Conservation (phyloP, 2,113 vertebrate genomes). For the Morone saxatilis region DNA sequence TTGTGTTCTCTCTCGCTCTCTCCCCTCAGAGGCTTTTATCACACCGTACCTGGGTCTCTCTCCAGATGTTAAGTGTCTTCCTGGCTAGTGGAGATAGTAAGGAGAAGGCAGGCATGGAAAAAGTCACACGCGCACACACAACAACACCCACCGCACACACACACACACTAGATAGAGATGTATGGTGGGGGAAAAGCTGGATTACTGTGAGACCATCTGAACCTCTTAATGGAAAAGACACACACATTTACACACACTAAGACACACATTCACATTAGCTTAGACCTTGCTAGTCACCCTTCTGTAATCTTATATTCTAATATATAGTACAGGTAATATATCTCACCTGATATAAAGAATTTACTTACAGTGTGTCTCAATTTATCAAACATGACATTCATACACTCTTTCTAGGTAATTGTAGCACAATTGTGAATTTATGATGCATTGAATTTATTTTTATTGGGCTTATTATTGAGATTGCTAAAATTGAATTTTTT, state of each 20-base stretch:
- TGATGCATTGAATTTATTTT: conserved; percentile 52
- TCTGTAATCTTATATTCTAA: conserved; percentile 46
- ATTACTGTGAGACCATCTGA: conserved; percentile 41
- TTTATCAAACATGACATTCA: conserved; percentile 57
- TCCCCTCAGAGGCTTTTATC: conserved; percentile 64
- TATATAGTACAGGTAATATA: conserved; percentile 29
- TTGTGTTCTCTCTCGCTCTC: conserved; percentile 16
- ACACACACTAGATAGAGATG: conserved; percentile 32
- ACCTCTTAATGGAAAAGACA: conserved; percentile 37
- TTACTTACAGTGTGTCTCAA: conserved; percentile 41
- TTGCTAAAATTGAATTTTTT: conserved; percentile 52
- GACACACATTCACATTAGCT: conserved; percentile 32
- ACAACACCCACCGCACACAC: conserved; percentile 21
- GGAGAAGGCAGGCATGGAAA: conserved; percentile 10
- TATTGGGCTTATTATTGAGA: conserved; percentile 45
- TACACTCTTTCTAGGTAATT: conserved; percentile 28
- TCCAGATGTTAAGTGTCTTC: conserved; percentile 68
- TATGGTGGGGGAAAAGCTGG: conserved; percentile 24
- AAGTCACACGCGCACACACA: conserved; percentile 17
- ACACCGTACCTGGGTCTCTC: conserved; percentile 49
- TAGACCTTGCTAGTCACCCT: conserved; percentile 20
- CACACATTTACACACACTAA: conserved; percentile 21
- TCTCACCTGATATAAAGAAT: conserved; percentile 42
- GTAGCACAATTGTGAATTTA: conserved; percentile 46
- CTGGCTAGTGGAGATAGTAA: conserved; percentile 61